Evolutionary conservation across 2,797 vertebrate genomes (phyloP).

Genomic region (Eidolon dupreanum): DNA sequence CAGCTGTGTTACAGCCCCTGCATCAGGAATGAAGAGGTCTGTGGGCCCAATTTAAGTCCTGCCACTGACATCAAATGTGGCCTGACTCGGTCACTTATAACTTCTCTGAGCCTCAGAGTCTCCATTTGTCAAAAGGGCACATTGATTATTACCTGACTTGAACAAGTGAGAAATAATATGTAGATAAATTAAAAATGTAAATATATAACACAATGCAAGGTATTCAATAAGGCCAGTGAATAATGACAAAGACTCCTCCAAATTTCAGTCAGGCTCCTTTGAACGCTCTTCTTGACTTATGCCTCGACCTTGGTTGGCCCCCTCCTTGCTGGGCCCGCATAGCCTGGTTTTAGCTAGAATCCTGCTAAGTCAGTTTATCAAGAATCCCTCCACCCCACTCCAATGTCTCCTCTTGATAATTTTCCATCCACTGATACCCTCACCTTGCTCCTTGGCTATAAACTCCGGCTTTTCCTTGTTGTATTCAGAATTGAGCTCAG

Average conservation of each 20-base stretch:
- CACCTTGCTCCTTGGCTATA: not conserved
- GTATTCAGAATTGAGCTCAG: not conserved
- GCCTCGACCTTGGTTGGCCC: not conserved
- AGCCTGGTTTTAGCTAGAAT: not conserved
- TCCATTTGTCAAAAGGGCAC: not conserved
- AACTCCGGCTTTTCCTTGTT: not conserved
- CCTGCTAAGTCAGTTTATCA: not conserved
- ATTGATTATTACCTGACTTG: not conserved
- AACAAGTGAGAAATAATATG: not conserved
- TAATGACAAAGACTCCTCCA: not conserved
- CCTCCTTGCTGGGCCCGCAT: not conserved
- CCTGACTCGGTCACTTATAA: not conserved
- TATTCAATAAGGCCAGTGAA: not conserved
- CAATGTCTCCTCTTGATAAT: not conserved
- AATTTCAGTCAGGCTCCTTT: not conserved
- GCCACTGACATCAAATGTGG: fast-evolving
- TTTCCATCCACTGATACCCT: not conserved
- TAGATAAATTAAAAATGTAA: not conserved
- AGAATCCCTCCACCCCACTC: not conserved
- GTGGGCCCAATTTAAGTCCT: not conserved
- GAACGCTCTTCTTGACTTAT: not conserved
- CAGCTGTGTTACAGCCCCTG: not conserved
- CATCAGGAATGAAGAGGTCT: not conserved
- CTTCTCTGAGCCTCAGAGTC: not conserved
- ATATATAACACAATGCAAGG: not conserved